phyloP scores from a whole-genome alignment of 2,797 vertebrate species.

The Hydrolagus colliei region DNA sequence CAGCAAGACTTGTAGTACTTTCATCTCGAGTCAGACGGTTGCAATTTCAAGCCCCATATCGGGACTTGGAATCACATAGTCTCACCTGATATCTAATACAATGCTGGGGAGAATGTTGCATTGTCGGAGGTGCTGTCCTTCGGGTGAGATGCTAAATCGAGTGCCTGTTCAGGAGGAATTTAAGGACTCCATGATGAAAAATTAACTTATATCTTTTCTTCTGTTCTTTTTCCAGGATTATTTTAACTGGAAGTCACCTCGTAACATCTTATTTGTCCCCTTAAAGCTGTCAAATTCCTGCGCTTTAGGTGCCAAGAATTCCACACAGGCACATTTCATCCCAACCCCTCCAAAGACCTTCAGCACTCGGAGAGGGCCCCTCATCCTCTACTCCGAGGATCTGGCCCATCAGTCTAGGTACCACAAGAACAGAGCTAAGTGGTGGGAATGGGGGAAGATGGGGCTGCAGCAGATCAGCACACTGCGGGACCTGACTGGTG shows the following conservation, averaged over 20 bases:
- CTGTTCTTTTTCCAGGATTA: slow-evolving; percentile 56
- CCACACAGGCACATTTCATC: slow-evolving; percentile 33
- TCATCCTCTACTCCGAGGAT: slow-evolving; percentile 66
- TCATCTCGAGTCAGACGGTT: no score
- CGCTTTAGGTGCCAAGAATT: neutral
- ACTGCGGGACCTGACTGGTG: slow-evolving; percentile 54
- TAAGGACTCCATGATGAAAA: no score
- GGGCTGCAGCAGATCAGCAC: slow-evolving; percentile 44
- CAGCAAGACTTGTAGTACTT: no score
- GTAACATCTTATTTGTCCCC: slow-evolving; percentile 46
- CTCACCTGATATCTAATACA: no score
- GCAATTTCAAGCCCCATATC: no score
- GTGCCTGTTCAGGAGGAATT: no score
- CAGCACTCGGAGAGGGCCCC: slow-evolving; percentile 59
- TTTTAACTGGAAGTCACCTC: slow-evolving; percentile 64
- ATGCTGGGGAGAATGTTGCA: no score
- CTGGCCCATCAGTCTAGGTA: slow-evolving; percentile 45
- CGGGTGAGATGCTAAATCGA: no score
- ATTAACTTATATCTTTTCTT: neutral
- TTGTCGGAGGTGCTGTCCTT: no score
- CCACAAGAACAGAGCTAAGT: slow-evolving; percentile 41
- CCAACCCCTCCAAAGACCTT: slow-evolving; percentile 61
- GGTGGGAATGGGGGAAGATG: slow-evolving; percentile 36
- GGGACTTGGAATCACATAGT: no score
- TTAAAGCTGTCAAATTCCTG: slow-evolving; percentile 39